Evolutionary conservation across 1,140 invertebrate species (phyloP).

Genomic region (Thaumetopoea pityocampa): DNA sequence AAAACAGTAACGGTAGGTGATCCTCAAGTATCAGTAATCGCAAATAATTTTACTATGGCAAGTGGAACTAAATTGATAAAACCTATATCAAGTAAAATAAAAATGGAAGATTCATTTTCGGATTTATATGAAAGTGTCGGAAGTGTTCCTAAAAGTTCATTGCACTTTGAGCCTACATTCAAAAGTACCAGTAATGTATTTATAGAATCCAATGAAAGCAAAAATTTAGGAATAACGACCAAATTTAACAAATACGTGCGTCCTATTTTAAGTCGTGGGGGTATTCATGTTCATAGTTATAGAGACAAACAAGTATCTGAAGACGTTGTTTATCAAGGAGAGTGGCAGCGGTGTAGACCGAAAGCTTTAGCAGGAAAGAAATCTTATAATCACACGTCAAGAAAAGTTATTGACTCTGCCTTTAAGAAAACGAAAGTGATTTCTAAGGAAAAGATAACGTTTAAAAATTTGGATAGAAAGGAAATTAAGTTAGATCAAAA

Average conservation of each 20-base stretch:
- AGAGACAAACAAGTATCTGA: conserved; percentile 42
- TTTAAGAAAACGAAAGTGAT: conserved; percentile 22
- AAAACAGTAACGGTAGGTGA: not conserved
- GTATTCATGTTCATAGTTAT: conserved; percentile 57
- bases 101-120: conserved; percentile 28
- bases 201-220: conserved; percentile 16
- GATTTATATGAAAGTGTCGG: conserved; percentile 21
- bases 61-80: conserved; percentile 27
- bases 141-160: conserved; percentile 21
- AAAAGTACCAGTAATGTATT: conserved; percentile 26
- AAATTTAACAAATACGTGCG: conserved; percentile 24
- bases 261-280: conserved; percentile 41
- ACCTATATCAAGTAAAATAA: conserved; percentile 20
- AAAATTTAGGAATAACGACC: conserved; percentile 16
- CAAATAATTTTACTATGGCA: conserved; percentile 4
- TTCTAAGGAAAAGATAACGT: conserved; percentile 22
- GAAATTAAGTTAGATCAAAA: conserved; percentile 1
- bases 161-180: conserved; percentile 2
- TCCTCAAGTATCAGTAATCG: too few relatives aligned
- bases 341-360: conserved; percentile 42
- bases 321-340: conserved; percentile 59
- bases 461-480: conserved; percentile 5
- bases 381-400: conserved; percentile 9
- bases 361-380: conserved; percentile 25
- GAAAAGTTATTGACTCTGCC: conserved; percentile 18